Evolutionary conservation across 2,797 vertebrate genomes (phyloP).

Genomic region (Poeciliopsis paucimaculata): DNA sequence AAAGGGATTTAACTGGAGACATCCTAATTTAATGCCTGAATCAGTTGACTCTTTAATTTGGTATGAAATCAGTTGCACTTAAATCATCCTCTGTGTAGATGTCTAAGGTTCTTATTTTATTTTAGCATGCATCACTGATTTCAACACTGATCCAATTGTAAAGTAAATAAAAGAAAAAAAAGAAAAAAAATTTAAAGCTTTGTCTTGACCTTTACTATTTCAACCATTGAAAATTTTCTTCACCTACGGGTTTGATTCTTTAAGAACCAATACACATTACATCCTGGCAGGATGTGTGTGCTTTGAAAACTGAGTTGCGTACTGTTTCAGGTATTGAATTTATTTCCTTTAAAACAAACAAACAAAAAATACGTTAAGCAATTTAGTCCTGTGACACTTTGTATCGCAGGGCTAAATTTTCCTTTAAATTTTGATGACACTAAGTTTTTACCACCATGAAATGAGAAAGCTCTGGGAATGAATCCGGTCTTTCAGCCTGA

Average conservation of each 20-base stretch:
- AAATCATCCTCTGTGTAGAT: neutral
- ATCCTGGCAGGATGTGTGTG: neutral
- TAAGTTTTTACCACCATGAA: neutral
- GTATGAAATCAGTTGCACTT: neutral
- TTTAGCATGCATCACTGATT: neutral
- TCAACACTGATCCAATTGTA: neutral
- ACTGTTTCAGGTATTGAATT: neutral
- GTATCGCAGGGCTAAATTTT: neutral
- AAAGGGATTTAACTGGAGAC: neutral
- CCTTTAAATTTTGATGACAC: neutral
- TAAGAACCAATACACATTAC: neutral
- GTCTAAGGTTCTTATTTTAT: neutral
- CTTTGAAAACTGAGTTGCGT: neutral
- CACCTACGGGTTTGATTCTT: too few species aligned
- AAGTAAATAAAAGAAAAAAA: neutral
- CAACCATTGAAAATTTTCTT: neutral
- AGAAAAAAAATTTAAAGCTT: neutral
- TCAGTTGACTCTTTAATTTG: neutral
- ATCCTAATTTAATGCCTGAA: neutral
- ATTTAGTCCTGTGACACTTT: neutral
- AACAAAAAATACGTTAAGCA: neutral
- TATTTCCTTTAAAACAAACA: neutral
- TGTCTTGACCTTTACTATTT: neutral
- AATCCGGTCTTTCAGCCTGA: neutral
- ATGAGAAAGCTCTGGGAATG: neutral